A percentile compares a stretch with the other conserved stretches of the same genome.
Conservation (phyloP, 2,113 vertebrate species). For the Neodon shergylaensis region DNA sequence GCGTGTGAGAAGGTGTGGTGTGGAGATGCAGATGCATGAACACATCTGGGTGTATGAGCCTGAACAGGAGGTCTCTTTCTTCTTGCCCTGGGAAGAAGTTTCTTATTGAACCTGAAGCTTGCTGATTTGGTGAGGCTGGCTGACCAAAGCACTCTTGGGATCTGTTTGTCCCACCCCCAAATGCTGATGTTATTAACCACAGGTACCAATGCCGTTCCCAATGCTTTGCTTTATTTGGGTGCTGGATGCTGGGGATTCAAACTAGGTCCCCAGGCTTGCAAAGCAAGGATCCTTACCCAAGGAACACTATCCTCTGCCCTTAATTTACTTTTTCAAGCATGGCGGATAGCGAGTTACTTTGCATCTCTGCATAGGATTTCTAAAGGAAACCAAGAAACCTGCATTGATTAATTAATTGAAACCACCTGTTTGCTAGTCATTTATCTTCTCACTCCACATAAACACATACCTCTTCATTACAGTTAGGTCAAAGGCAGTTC, state of each 20-base stretch:
- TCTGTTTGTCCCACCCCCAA: neutral
- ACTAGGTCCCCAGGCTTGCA: neutral
- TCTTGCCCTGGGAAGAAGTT: neutral
- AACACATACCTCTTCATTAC: neutral
- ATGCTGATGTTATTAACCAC: no score
- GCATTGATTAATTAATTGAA: constrained; percentile 17
- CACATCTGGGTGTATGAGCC: no score
- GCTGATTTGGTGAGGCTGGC: neutral
- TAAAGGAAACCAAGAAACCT: neutral
- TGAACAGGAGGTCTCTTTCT: no score
- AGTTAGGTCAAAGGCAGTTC: neutral
- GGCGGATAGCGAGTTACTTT: neutral
- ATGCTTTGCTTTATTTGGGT: neutral
- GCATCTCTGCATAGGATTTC: neutral
- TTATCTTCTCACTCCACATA: neutral
- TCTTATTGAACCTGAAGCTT: neutral
- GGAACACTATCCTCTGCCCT: neutral
- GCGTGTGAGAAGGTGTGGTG: neutral
- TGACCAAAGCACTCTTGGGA: neutral
- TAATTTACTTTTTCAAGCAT: neutral
- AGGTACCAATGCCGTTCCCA: neutral
- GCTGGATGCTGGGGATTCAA: neutral
- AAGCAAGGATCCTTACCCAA: neutral
- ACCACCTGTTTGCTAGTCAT: neutral
- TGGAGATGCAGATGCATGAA: no score